Evolutionary conservation across 2,888 invertebrate genomes (phyloP), one percentile per base, ranked within the genome.

Genomic region (Strigamia maritima): DNA sequence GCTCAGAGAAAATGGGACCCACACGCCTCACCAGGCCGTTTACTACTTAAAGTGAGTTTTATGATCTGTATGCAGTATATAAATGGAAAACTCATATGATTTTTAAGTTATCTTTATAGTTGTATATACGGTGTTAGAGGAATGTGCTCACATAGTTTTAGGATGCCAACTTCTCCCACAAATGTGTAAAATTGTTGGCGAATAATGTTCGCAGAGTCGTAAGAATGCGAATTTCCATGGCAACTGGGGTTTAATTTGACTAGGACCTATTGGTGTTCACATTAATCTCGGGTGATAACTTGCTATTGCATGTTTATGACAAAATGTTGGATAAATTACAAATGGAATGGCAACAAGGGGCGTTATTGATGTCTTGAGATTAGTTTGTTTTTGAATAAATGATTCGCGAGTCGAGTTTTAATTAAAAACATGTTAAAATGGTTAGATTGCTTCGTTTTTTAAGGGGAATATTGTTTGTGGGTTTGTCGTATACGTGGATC

Each of bases 1-100:
- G 49, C 49, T 49, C 49, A 49, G 49, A 49, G 49, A 49, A 49
- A 49, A 49, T 49, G 49, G 49, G 49, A 49, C 49, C 49, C 49
- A 49, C 49, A 49, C 49, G 49, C 49, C 49, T 49, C 49, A 49
- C 49, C 49, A 49, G 49, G 49, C 49, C 49, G 49, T 49, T 49
- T 49, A 49, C 49, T 49, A 49, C 49, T 49, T 49, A 49, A 49
- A 49, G 49, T 49, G 49, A 49, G 49, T 49, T 49, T 49, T 49
- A 49, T 49, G 49, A 49, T 49, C 49, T 49, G 49, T 49, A 49
- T 49, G 49, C 49, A 49, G 49, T 49, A n/a, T 49, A 49, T 49
- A 49, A 49, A 49, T 49, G 49, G 49, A 49, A 49, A 49, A 49
- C 49, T 49, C 49, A n/a, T 49, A 49, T 49, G 49, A 49, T 49